Conservation (phyloP, 2,113 vertebrate species). For the Promerops cafer region DNA sequence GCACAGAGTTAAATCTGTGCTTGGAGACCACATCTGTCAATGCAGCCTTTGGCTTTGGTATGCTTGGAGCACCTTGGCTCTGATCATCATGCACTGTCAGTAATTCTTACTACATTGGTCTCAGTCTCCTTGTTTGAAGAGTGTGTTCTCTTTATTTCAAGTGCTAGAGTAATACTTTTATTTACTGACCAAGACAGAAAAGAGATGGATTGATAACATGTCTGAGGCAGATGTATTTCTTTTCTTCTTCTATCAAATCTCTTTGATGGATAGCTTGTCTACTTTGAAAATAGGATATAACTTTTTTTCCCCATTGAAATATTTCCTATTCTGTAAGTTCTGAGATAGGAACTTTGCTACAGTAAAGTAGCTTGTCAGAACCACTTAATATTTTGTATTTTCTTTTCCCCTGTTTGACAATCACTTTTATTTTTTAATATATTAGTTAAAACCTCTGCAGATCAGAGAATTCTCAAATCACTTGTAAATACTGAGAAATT, state of each 20-base stretch:
- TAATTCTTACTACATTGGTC: rapidly evolving
- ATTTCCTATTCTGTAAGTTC: background rate
- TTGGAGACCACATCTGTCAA: background rate
- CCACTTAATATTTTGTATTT: background rate
- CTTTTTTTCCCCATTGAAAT: background rate
- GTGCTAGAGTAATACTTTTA: background rate
- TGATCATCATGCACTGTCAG: background rate
- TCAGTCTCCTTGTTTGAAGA: background rate
- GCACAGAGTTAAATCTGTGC: background rate
- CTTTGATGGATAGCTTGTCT: background rate
- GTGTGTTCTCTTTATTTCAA: background rate
- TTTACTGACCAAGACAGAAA: background rate
- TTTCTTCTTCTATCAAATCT: background rate
- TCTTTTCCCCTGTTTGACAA: background rate
- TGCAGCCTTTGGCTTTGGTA: background rate
- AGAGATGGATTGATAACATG: background rate
- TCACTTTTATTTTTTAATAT: background rate
- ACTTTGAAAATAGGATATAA: background rate
- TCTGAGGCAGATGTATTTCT: background rate
- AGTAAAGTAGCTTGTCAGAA: background rate
- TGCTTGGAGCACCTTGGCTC: background rate
- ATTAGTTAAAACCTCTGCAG: background rate
- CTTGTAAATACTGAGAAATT: background rate
- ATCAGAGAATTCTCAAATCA: background rate
- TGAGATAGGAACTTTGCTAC: background rate